Conservation (phyloP, 2,888 invertebrate species). For the Amphipoea lucens region DNA sequence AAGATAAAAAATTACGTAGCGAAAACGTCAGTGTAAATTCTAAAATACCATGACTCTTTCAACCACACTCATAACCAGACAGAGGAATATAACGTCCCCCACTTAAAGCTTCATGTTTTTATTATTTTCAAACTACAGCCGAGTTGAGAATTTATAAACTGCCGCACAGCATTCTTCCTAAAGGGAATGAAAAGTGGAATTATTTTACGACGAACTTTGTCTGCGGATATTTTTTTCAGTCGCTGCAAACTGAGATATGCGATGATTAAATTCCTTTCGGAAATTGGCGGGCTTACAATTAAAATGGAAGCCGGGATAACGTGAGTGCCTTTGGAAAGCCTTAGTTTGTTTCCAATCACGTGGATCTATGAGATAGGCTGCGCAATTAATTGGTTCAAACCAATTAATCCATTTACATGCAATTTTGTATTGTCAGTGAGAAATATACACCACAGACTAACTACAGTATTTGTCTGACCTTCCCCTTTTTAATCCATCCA, state of each 20-base stretch:
- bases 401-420: neutral
- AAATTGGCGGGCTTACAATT: constrained; percentile 52
- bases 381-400: neutral
- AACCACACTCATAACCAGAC: constrained; percentile 1
- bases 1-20: neutral
- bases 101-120: constrained; percentile 53
- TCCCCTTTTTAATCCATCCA: too few species aligned
- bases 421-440: neutral
- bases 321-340: neutral
- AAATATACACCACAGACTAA: too few species aligned
- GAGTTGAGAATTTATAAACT: constrained; percentile 52
- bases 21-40: neutral
- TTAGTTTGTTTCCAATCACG: neutral
- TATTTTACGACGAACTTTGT: constrained; percentile 62
- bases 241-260: constrained; percentile 49
- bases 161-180: constrained; percentile 43
- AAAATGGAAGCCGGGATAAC: constrained; percentile 28
- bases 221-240: constrained; percentile 52
- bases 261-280: constrained; percentile 61
- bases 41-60: neutral
- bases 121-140: constrained; percentile 51
- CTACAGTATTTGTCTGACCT: too few species aligned
- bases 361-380: neutral
- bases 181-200: constrained; percentile 60
- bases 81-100: constrained; percentile 16